These are phyloP conservation scores for Tigriopus californicus DNA, from an alignment of 2,888 invertebrate species.

Conservation along the genomic window DNA sequence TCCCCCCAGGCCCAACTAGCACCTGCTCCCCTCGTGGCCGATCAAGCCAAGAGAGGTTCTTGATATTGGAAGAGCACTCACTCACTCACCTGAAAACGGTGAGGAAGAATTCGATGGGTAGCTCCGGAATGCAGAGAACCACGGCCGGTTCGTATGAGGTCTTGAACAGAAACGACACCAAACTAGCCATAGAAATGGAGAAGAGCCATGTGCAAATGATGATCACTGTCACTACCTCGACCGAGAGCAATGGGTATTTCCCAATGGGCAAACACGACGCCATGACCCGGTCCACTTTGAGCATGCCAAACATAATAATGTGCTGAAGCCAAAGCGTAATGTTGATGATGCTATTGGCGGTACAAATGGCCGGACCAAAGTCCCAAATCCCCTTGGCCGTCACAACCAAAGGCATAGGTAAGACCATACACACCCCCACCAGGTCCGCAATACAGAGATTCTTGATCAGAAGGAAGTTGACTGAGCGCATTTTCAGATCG, in stretches of 20 bases:
- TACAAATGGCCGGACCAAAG: constrained; percentile 21
- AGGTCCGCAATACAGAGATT: constrained; percentile 23
- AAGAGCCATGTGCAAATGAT: constrained; percentile 16
- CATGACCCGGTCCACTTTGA: constrained; percentile 21
- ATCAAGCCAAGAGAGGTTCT: too few relatives aligned
- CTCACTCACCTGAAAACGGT: constrained; percentile 19
- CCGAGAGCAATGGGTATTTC: constrained; percentile 17
- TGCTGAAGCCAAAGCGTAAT: constrained; percentile 24
- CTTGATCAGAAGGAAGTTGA: constrained; percentile 23
- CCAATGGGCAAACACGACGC: constrained; percentile 22
- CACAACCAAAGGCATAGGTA: constrained; percentile 22
- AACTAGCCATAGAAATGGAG: constrained; percentile 14
- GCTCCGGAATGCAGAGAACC: constrained; percentile 23
- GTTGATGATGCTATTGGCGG: constrained; percentile 22
- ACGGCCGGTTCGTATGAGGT: constrained; percentile 22
- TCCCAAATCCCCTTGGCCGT: constrained; percentile 22
- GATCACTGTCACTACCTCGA: constrained; percentile 3
- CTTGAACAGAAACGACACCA: constrained; percentile 15
- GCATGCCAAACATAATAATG: constrained; percentile 21
- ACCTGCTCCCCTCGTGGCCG: too few relatives aligned
- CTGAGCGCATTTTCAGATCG: constrained; percentile 22
- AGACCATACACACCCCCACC: constrained; percentile 22
- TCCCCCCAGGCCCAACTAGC: too few relatives aligned
- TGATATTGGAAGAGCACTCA: too few relatives aligned
- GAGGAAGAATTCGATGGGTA: constrained; percentile 22